These are phyloP conservation scores for Plutella xylostella DNA, from an alignment of 2,888 invertebrate species.

Conservation along the genomic window DNA sequence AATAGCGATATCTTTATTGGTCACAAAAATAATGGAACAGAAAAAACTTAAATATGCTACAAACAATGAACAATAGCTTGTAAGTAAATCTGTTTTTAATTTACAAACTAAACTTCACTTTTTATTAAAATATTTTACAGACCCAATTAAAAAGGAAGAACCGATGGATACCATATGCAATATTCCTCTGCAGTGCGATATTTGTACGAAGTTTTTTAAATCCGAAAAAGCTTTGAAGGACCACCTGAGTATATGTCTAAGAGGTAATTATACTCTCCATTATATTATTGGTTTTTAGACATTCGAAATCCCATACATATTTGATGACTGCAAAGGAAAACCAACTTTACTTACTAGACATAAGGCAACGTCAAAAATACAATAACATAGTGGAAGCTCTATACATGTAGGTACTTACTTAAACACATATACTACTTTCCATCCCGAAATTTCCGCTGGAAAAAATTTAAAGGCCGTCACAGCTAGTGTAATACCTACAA, in stretches of 20 bases:
- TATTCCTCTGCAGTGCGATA: constrained; percentile 26
- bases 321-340: too few relatives aligned
- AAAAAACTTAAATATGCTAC: not conserved
- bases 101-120: not conserved
- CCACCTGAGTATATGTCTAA: constrained; percentile 29
- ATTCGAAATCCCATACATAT: too few relatives aligned
- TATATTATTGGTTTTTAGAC: not conserved
- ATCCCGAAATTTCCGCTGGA: too few relatives aligned
- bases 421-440: too few relatives aligned
- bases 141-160: constrained; percentile 31
- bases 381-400: not conserved
- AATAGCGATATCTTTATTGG: too few relatives aligned
- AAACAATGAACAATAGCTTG: too few relatives aligned
- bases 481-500: not conserved
- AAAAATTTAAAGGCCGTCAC: too few relatives aligned
- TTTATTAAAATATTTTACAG: too few relatives aligned
- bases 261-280: constrained; percentile 23
- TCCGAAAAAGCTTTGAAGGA: constrained; percentile 25
- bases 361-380: not conserved
- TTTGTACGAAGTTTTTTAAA: constrained; percentile 28
- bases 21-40: not conserved
- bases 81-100: not conserved
- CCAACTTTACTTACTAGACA: too few relatives aligned
- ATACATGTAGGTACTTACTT: too few relatives aligned
- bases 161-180: constrained; percentile 17